These are phyloP conservation scores for Euura saliciscinereae DNA, from an alignment of 1,140 invertebrate genomes.

Conservation along the genomic window DNA sequence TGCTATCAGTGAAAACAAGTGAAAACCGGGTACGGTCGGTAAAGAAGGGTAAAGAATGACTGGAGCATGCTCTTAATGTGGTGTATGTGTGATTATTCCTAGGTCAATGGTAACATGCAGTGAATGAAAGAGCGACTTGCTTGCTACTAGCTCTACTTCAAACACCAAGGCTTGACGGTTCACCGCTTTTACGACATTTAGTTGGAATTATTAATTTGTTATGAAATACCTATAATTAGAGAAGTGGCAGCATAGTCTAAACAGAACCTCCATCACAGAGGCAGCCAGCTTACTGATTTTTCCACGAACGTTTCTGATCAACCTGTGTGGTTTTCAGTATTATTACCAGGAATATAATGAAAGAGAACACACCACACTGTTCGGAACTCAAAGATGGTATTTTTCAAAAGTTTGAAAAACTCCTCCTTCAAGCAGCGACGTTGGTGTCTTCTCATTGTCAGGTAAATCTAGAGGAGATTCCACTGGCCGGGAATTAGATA, in stretches of 20 bases:
- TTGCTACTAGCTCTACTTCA: background rate
- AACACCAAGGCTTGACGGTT: conserved; percentile 51
- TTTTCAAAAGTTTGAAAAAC: no score
- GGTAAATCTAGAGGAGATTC: no score
- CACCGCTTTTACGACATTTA: conserved; percentile 42
- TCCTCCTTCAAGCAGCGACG: no score
- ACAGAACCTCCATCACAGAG: conserved; percentile 68
- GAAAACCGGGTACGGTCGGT: no score
- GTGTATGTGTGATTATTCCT: background rate
- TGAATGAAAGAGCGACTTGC: background rate
- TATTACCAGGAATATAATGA: background rate
- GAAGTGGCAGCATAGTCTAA: conserved; percentile 70
- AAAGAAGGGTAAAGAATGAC: no score
- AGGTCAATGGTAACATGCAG: background rate
- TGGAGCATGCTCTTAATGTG: no score
- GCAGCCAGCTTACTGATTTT: conserved; percentile 68
- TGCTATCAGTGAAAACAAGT: no score
- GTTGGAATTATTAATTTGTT: conserved; percentile 52
- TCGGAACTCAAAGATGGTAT: no score
- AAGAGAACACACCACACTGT: no score
- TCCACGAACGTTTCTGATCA: conserved; percentile 62
- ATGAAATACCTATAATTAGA: conserved; percentile 62
- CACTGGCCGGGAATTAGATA: no score
- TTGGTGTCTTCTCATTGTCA: no score
- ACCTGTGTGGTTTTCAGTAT: conserved; percentile 56